Evolutionary conservation across 2,888 invertebrate genomes (phyloP).

Genomic region (Rambutsinella grinnellia): DNA sequence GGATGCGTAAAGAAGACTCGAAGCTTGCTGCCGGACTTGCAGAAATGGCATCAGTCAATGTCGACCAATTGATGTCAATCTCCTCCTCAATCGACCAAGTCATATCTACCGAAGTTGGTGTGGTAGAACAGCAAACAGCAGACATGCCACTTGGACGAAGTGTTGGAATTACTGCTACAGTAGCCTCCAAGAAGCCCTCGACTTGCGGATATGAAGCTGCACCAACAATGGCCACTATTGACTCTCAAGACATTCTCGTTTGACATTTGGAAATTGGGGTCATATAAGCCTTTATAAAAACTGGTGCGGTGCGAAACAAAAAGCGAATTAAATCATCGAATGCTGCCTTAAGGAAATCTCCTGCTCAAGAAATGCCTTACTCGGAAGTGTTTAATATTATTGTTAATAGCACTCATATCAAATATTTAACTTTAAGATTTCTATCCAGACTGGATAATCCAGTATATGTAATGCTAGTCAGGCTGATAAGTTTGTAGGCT

Average conservation of each 20-base stretch:
- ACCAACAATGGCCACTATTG: slow-evolving; percentile 12
- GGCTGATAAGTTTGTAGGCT: too few species aligned
- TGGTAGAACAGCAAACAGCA: slow-evolving; percentile 63
- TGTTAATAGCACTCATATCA: slow-evolving; percentile 23
- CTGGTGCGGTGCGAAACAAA: slow-evolving; percentile 17
- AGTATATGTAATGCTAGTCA: slow-evolving; percentile 51
- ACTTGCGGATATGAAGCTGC: slow-evolving; percentile 41
- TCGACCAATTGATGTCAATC: slow-evolving; percentile 62
- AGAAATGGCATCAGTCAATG: slow-evolving; percentile 55
- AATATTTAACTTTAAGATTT: slow-evolving; percentile 1
- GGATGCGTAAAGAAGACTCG: slow-evolving; percentile 57
- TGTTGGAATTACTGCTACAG: slow-evolving; percentile 43
- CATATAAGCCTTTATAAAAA: not conserved
- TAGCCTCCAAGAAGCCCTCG: slow-evolving; percentile 54
- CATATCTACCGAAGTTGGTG: slow-evolving; percentile 64
- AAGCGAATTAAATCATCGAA: too few species aligned
- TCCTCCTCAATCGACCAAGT: slow-evolving; percentile 65
- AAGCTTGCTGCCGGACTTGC: slow-evolving; percentile 58
- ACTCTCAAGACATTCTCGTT: slow-evolving; percentile 54
- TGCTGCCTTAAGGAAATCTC: too few species aligned
- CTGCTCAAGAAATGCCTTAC: too few species aligned
- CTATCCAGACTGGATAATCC: not conserved
- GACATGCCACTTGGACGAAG: slow-evolving; percentile 51
- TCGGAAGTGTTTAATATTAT: not conserved
- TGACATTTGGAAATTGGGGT: slow-evolving; percentile 16